Conservation (phyloP, 2,888 invertebrate genomes). For the Amblyjoppa fuscipennis region DNA sequence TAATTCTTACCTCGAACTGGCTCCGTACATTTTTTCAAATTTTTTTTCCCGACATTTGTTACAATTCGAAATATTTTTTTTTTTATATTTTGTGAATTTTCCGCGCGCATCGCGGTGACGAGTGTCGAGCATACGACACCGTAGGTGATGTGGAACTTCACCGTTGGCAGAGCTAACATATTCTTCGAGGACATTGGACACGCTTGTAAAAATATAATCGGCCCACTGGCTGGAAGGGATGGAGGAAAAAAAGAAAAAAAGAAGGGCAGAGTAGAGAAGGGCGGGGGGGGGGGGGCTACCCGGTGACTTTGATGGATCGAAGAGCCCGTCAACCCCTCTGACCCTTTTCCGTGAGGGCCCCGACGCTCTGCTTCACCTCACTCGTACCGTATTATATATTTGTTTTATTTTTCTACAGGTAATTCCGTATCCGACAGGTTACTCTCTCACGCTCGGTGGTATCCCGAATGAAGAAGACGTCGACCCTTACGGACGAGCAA, state of each 20-base stretch:
- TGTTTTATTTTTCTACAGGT: conserved; percentile 81
- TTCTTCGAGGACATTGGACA: conserved; percentile 83
- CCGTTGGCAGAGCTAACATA: conserved; percentile 75
- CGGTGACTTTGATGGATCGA: conserved; percentile 84
- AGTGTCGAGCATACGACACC: conserved; percentile 1
- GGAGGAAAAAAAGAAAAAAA: conserved; percentile 63
- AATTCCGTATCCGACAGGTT: conserved; percentile 80
- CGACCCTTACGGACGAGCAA: conserved; percentile 33
- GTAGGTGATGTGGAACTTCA: conserved; percentile 43
- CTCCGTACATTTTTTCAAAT: neutral
- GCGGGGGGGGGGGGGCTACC: conserved; percentile 67
- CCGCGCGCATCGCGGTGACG: no score
- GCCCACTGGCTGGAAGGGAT: conserved; percentile 67
- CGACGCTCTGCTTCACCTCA: conserved; percentile 55
- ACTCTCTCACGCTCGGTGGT: conserved; percentile 79
- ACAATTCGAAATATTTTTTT: no score
- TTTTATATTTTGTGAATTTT: no score
- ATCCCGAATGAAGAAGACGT: conserved; percentile 27
- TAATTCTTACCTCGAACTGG: neutral
- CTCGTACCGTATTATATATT: conserved; percentile 71
- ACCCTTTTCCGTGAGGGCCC: conserved; percentile 63
- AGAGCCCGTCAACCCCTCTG: conserved; percentile 76
- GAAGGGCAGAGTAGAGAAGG: conserved; percentile 51
- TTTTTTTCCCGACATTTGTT: no score
- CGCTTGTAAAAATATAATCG: conserved; percentile 82